Evolutionary conservation across 2,113 vertebrate species (phyloP), one percentile per base, ranked within the genome.

Genomic region (Heterotilapia buettikoferi): DNA sequence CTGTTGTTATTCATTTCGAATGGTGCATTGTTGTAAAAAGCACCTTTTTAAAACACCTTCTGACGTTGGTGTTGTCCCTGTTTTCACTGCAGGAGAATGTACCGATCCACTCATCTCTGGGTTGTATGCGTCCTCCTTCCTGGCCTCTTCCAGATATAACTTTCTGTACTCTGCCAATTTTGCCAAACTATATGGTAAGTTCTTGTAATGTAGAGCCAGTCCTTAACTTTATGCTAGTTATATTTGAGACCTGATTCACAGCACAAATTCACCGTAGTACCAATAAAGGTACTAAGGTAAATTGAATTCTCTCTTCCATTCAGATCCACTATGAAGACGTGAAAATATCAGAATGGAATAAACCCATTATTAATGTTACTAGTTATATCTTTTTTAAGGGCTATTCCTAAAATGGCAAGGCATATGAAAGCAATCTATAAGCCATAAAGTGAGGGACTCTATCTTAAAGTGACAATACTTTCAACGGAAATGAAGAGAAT

Each of bases 161-260:
- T 97, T 99, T 85, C 97, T 99, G 76, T 98, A 98, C 56, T 97
- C 98, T 0, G 93, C 98, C 29, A 97, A 98, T 90, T 98, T 99
- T 57, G 98, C 97, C 91, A 97, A 98, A 91, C 90, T 99, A 29
- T 97, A 98, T 84, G 98, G 98, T 99, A 97, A 98, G 98, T 93
- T 63, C 9, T 6, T 11, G 45, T 52, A 10, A 2, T 12, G 9
- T 16, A 12, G 6, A 57, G n/a, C 18, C 78, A 14, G 40, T 89
- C 13, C 31, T 71, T 90, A 7, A 47, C 47, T 83, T 11, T 5
- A 59, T 38, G 54, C 6, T 59, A 4, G 21, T 84, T 18, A 80
- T 8, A 45, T 43, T 7, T 29, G 19, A 61, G 19, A 83, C 9
- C 18, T 29, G 53, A 78, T n/a, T 57, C 13, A 57, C 14, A 26